phyloP scores from a whole-genome alignment of 2,888 invertebrate species.

The Brassicogethes aeneus region DNA sequence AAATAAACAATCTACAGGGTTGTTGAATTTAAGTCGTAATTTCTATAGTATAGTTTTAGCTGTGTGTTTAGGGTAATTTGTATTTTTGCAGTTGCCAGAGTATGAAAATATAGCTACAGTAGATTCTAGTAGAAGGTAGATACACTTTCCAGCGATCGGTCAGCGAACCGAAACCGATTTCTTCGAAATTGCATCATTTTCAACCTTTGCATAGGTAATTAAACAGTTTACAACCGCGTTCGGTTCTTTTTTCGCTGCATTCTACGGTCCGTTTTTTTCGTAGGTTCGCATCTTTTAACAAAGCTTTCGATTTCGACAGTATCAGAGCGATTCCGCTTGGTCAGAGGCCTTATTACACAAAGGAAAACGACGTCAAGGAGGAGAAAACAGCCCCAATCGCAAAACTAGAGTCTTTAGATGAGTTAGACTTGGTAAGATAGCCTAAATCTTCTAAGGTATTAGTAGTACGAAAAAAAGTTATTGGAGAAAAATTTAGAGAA shows the following conservation, averaged over 20 bases:
- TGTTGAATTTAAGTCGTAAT: no score
- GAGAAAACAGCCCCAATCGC: constrained; percentile 51
- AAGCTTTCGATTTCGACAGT: constrained; percentile 38
- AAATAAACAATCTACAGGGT: no score
- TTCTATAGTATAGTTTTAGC: no score
- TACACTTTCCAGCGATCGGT: constrained; percentile 39
- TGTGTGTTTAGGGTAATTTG: no score
- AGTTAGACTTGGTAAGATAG: constrained; percentile 46
- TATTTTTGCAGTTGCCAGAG: constrained; percentile 36
- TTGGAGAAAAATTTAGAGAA: background rate
- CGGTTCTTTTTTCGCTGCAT: no score
- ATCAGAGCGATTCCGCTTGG: constrained; percentile 25
- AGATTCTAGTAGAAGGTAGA: constrained; percentile 32
- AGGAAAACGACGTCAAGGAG: constrained; percentile 29
- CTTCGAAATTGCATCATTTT: constrained; percentile 36
- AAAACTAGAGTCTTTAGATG: constrained; percentile 56
- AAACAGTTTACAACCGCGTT: no score
- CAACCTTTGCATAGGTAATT: constrained; percentile 39
- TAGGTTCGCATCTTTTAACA: constrained; percentile 40
- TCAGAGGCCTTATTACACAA: constrained; percentile 23
- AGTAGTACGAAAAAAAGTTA: background rate
- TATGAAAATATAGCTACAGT: constrained; percentile 34
- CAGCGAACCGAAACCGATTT: constrained; percentile 41
- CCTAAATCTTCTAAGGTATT: background rate
- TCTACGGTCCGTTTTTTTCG: no score